A percentile compares a stretch with the other conserved stretches of the same genome.
Evolutionary conservation across 2,888 invertebrate species (phyloP).

Genomic region (Heteromurus nitidus): DNA sequence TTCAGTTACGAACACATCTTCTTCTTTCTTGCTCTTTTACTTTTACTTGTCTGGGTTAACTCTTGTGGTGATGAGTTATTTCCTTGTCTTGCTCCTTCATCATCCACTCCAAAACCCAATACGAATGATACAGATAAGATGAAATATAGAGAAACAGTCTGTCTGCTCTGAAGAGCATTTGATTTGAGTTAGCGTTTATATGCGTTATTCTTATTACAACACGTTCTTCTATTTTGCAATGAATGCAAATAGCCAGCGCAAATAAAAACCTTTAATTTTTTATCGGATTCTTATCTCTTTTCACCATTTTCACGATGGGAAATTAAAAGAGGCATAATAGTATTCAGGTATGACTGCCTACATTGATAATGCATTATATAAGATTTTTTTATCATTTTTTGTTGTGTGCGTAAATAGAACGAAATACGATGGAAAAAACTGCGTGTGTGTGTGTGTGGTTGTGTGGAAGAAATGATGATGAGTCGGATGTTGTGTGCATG

Average conservation of each 20-base stretch:
- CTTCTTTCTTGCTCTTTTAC: too few relatives aligned
- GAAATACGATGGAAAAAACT: slow-evolving; percentile 2
- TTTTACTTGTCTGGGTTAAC: slow-evolving; percentile 10
- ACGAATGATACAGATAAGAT: slow-evolving; percentile 1
- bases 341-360: too few relatives aligned
- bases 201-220: background rate
- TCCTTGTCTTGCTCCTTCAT: slow-evolving; percentile 1
- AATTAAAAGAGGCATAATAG: slow-evolving; percentile 1
- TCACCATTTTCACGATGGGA: background rate
- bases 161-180: background rate
- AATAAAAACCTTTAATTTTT: too few relatives aligned
- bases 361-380: slow-evolving; percentile 4
- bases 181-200: background rate
- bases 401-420: slow-evolving; percentile 17
- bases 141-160: slow-evolving; percentile 5
- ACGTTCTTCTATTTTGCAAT: background rate
- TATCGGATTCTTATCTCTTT: background rate
- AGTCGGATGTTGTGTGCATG: background rate
- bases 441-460: too few relatives aligned
- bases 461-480: too few relatives aligned
- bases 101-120: background rate
- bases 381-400: slow-evolving; percentile 13
- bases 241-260: slow-evolving; percentile 10
- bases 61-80: slow-evolving; percentile 23
- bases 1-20: slow-evolving; percentile 25